phyloP scores from a whole-genome alignment of 2,113 vertebrate genomes.

The Cisticola juncidis region DNA sequence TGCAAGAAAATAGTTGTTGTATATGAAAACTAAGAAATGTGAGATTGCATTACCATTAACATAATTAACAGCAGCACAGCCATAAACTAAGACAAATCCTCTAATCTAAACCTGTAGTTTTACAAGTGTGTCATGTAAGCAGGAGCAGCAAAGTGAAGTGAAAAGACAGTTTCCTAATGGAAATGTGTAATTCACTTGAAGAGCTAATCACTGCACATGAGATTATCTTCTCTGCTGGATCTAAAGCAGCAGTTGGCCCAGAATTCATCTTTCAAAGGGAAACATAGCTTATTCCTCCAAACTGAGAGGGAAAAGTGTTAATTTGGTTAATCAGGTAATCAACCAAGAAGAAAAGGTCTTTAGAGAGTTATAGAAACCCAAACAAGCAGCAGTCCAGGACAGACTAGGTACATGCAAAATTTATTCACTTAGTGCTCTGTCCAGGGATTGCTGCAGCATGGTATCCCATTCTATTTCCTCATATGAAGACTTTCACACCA shows the following conservation, averaged over 20 bases:
- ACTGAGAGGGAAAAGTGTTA: neutral
- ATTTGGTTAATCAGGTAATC: neutral
- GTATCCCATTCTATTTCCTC: neutral
- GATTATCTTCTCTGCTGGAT: neutral
- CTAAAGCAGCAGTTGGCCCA: neutral
- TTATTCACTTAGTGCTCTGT: neutral
- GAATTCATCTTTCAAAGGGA: neutral
- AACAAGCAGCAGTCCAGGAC: fast-evolving
- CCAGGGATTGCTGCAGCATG: neutral
- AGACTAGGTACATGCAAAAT: neutral
- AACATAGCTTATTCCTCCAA: neutral
- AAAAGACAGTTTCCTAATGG: neutral
- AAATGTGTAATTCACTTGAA: neutral
- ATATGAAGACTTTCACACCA: neutral
- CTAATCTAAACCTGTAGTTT: neutral
- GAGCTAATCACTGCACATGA: neutral
- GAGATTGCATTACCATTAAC: neutral
- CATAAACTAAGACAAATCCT: neutral
- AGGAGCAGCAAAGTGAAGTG: neutral
- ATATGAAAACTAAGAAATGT: neutral
- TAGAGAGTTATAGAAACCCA: neutral
- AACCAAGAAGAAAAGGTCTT: neutral
- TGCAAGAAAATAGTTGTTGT: neutral
- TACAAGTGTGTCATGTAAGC: neutral
- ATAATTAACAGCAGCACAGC: neutral